A percentile compares a stretch with the other conserved stretches of the same genome.
These are phyloP conservation scores for Rhopalosiphum nymphaeae DNA, from an alignment of 2,888 invertebrate species.

Conservation along the genomic window DNA sequence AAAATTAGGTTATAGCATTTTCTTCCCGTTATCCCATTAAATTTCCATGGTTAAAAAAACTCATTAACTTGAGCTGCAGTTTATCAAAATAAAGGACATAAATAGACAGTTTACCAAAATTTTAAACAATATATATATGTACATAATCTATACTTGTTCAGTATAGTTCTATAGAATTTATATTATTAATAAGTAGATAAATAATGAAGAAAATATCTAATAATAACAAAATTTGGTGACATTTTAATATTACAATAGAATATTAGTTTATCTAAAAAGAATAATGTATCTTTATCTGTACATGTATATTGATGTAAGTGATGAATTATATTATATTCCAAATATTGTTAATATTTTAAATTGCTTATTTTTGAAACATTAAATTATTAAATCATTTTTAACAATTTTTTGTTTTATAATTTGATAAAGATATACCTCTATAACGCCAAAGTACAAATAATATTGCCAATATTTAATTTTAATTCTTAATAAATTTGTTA, in stretches of 20 bases:
- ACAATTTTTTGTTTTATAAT: background rate
- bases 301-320: background rate
- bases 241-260: background rate
- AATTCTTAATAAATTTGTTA: background rate
- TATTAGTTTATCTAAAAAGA: constrained; percentile 1
- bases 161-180: constrained; percentile 5
- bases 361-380: background rate
- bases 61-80: background rate
- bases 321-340: background rate
- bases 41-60: constrained; percentile 31
- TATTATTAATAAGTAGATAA: background rate
- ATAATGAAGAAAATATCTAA: background rate
- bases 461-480: background rate
- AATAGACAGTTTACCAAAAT: background rate
- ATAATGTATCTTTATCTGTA: background rate
- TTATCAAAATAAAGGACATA: constrained; percentile 20
- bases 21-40: background rate
- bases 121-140: background rate
- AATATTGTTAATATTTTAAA: background rate
- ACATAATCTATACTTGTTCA: too few relatives aligned
- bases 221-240: background rate
- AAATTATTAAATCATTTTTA: background rate
- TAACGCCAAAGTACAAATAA: background rate
- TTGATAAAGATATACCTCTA: background rate
- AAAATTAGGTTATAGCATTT: constrained; percentile 1